These are phyloP conservation scores for Chinchilla lanigera DNA, from an alignment of 2,113 vertebrate genomes.

Conservation along the genomic window DNA sequence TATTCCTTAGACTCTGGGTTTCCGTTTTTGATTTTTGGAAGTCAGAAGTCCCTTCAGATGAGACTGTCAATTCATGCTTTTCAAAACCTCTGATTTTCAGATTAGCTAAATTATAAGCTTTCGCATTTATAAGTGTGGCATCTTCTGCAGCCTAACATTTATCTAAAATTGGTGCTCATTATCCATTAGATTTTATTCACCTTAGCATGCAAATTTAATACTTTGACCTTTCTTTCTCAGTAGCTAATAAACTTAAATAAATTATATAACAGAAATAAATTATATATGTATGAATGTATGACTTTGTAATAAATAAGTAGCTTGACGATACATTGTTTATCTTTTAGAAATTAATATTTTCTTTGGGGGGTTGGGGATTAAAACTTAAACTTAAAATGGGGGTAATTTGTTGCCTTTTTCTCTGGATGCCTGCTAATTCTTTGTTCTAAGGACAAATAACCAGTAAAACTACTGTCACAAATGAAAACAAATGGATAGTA, in stretches of 20 bases:
- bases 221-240: neutral
- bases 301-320: slow-evolving; percentile 29
- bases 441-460: neutral
- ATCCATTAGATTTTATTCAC: slow-evolving; percentile 35
- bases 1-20: slow-evolving; percentile 36
- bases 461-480: neutral
- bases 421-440: neutral
- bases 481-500: slow-evolving; percentile 21
- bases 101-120: slow-evolving; percentile 61
- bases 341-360: slow-evolving; percentile 38
- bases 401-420: neutral
- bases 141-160: slow-evolving; percentile 34
- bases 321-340: neutral
- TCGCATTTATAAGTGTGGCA: slow-evolving; percentile 33
- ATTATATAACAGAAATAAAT: no score
- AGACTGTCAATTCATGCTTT: slow-evolving; percentile 46
- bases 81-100: slow-evolving; percentile 67
- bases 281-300: neutral
- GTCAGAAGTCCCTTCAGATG: slow-evolving; percentile 48
- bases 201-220: slow-evolving; percentile 11
- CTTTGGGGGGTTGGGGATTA: neutral
- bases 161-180: slow-evolving; percentile 30
- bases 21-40: slow-evolving; percentile 40
- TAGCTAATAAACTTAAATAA: neutral
- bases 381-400: neutral